A percentile compares a stretch with the other conserved stretches of the same genome.
Conservation (phyloP, 2,888 invertebrate genomes). For the Sthenelais limicola region DNA sequence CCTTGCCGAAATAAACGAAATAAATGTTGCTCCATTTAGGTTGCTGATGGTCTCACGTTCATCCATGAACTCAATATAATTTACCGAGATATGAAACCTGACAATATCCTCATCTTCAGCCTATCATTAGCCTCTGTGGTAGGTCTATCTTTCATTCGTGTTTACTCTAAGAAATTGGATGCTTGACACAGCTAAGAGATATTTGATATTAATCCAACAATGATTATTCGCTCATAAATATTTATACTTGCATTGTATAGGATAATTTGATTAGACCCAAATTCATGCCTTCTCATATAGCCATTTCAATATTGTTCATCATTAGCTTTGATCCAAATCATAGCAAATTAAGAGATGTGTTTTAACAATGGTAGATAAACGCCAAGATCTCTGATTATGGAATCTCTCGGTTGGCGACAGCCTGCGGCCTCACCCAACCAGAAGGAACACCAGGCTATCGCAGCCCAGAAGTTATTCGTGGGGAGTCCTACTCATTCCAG, state of each 20-base stretch:
- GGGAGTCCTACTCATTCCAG: constrained; percentile 63
- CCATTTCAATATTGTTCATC: too few species aligned
- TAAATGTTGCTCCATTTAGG: constrained; percentile 55
- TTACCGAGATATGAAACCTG: constrained; percentile 69
- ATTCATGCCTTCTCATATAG: too few species aligned
- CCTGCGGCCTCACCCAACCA: constrained; percentile 62
- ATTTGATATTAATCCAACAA: too few species aligned
- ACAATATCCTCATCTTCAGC: constrained; percentile 69
- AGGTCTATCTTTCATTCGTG: constrained; percentile 40
- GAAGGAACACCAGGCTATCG: constrained; percentile 68
- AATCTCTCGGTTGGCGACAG: constrained; percentile 64
- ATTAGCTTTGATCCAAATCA: too few species aligned
- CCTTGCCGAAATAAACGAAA: too few species aligned
- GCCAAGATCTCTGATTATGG: constrained; percentile 71
- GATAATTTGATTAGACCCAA: too few species aligned
- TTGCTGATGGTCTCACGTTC: constrained; percentile 64
- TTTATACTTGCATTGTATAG: too few species aligned
- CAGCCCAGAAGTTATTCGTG: constrained; percentile 67
- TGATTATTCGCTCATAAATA: too few species aligned
- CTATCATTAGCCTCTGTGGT: constrained; percentile 59
- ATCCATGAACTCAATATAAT: constrained; percentile 64
- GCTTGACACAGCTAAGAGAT: too few species aligned
- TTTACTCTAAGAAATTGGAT: too few species aligned
- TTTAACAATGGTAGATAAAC: constrained; percentile 67
- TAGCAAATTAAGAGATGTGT: too few species aligned